Conservation (phyloP, 2,797 vertebrate genomes). For the Gallinago stenura region DNA sequence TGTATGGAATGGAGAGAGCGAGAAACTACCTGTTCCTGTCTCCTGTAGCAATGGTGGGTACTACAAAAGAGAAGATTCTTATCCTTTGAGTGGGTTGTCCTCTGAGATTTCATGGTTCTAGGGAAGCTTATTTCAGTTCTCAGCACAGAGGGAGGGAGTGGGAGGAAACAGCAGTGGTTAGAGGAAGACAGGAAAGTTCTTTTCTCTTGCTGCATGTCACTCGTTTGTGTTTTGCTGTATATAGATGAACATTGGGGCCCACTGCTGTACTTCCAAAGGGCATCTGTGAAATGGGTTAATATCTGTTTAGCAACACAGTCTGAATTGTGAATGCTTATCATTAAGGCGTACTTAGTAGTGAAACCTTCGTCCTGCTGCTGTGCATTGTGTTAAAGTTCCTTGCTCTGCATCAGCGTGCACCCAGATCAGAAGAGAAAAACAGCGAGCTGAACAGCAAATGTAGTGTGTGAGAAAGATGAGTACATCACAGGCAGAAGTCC, state of each 20-base stretch:
- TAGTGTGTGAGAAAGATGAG: background rate
- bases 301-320: background rate
- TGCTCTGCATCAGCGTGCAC: background rate
- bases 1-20: background rate
- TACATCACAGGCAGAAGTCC: background rate
- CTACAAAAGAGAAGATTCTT: background rate
- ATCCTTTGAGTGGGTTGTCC: background rate
- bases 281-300: background rate
- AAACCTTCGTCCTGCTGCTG: background rate
- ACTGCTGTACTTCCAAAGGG: background rate
- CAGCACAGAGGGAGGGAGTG: background rate
- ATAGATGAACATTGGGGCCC: background rate
- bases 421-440: background rate
- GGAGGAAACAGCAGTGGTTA: background rate
- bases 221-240: background rate
- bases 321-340: background rate
- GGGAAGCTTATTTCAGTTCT: background rate
- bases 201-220: background rate
- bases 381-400: background rate
- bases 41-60: background rate
- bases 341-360: background rate
- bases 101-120: background rate
- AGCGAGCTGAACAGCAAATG: background rate
- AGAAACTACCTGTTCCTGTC: background rate
- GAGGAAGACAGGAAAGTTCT: background rate